phyloP scores from a whole-genome alignment of 2,113 vertebrate genomes.

The Anarhynchus alexandrinus region DNA sequence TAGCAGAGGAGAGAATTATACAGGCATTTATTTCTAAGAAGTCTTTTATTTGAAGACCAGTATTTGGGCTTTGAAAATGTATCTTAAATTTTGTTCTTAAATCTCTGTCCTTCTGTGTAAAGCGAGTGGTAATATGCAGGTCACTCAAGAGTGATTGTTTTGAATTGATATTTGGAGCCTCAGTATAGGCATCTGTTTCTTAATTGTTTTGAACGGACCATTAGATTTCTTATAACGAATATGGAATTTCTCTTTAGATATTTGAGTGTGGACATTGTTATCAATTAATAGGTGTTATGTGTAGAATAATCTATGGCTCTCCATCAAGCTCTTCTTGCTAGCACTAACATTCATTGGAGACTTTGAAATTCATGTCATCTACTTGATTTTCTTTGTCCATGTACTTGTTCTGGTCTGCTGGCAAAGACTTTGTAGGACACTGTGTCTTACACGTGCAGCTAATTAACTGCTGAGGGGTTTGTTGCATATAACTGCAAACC shows the following conservation, averaged over 20 bases:
- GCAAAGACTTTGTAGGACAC: neutral
- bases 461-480: neutral
- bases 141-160: neutral
- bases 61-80: neutral
- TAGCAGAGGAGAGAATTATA: neutral
- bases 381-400: neutral
- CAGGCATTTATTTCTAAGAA: neutral
- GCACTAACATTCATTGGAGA: neutral
- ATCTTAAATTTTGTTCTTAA: neutral
- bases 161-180: neutral
- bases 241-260: neutral
- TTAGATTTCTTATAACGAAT: neutral
- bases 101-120: neutral
- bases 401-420: neutral
- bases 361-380: neutral
- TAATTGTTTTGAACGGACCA: neutral
- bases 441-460: neutral
- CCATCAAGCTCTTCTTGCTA: neutral
- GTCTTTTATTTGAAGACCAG: neutral
- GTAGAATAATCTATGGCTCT: neutral
- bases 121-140: neutral
- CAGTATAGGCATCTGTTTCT: neutral
- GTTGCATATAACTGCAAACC: neutral
- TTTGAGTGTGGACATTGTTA: neutral
- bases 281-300: neutral